Evolutionary conservation across 2,797 vertebrate species (phyloP).

Genomic region (Lutjanus argentimaculatus): DNA sequence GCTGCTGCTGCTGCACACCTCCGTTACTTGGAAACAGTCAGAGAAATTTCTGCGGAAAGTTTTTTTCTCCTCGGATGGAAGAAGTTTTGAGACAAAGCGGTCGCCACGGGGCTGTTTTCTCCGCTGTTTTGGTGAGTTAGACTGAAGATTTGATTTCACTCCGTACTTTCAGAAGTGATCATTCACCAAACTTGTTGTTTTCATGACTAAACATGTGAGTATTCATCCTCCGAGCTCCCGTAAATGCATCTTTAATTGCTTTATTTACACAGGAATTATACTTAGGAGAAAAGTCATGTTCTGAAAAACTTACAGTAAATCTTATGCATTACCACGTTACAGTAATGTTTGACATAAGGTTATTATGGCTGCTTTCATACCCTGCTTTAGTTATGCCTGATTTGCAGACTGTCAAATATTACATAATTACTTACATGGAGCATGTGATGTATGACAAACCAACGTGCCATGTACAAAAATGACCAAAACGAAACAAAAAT

Average conservation of each 20-base stretch:
- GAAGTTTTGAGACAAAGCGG: constrained; percentile 60
- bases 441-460: neutral
- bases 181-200: neutral
- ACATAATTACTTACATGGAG: constrained; percentile 1
- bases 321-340: neutral
- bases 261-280: neutral
- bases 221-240: neutral
- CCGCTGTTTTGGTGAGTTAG: constrained; percentile 55
- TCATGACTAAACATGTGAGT: neutral
- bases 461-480: neutral
- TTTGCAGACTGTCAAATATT: neutral
- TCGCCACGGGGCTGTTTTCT: constrained; percentile 28
- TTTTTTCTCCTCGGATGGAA: constrained; percentile 64
- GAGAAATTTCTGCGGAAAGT: constrained; percentile 57
- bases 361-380: neutral
- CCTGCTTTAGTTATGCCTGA: neutral
- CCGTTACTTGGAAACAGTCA: constrained; percentile 51
- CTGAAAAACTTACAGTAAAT: neutral
- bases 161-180: neutral
- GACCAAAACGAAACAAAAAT: neutral
- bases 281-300: too few relatives aligned
- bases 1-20: constrained; percentile 51
- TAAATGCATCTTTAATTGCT: neutral
- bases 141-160: neutral
- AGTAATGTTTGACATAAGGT: neutral